Evolutionary conservation across 2,888 invertebrate genomes (phyloP), one percentile per base, ranked within the genome.

Genomic region (Diaphora mendica): DNA sequence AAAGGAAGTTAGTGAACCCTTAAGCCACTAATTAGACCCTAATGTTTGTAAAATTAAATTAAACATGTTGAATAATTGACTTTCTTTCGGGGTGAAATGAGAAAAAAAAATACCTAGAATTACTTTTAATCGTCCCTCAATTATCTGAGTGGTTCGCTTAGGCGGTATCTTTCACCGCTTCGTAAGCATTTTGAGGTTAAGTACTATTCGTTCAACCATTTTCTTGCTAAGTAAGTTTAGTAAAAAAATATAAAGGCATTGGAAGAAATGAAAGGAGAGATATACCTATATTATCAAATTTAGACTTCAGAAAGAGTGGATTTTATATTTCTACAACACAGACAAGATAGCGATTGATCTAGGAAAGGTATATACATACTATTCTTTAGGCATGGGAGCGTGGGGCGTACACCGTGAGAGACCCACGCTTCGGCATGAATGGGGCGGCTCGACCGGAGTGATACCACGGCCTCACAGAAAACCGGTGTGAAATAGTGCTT

Each of bases 81-180:
- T 85, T 85, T 77, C 81, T 81, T 78, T 79, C 66, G 59, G 78
- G 73, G 74, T 15, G 39, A 67, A 68, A 69, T 33, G 74, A 33
- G 74, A 88, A 88, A 90, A 91, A 91, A 88, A 87, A 89, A 90
- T 90, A 85, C 82, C 86, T 84, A 82, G 85, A 91, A 92, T 92
- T 91, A 90, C 91, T 91, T 92, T 91, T 91, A 90, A 91, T 90
- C 85, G 82, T 78, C 79, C 85, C 79, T 85, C 84, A 88, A 90
- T 90, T 88, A 88, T 86, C 77, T 78, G 68, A 81, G 80, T 78
- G 85, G 83, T 79, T 81, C 72, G 76, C 78, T 78, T 76, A 70
- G 69, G 79, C 39, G 64, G 73, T 33, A 59, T 75, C 55, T 87
- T 72, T 81, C 82, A 84, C 79, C 80, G 83, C 42, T 55, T 55